Percentiles rank a stretch among this genome's conserved stretches.
These are phyloP conservation scores for Callospermophilus lateralis DNA, from an alignment of 2,113 vertebrate species.

Conservation along the genomic window DNA sequence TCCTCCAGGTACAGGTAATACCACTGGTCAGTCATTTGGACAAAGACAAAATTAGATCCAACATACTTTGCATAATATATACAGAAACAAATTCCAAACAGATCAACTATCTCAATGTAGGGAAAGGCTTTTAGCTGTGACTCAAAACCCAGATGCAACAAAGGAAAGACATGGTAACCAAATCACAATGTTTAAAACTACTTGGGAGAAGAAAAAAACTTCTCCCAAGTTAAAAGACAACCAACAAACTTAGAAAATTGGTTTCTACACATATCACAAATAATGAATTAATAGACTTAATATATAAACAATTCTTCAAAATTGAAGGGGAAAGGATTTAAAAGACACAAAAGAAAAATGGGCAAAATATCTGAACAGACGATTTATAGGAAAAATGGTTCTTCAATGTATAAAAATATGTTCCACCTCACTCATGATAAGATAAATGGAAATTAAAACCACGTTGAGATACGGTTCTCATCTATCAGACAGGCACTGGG, in stretches of 20 bases:
- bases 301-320: background rate
- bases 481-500: background rate
- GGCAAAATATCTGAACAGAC: background rate
- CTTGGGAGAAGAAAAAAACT: background rate
- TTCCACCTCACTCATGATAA: background rate
- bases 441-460: conserved; percentile 9
- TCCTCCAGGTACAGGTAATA: background rate
- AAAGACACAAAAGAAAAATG: background rate
- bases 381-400: conserved; percentile 20
- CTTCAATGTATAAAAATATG: background rate
- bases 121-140: background rate
- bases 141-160: background rate
- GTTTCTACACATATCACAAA: background rate
- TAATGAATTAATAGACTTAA: background rate
- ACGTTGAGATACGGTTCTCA: background rate
- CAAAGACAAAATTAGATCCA: conserved; percentile 8
- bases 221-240: conserved; percentile 10
- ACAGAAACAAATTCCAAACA: background rate
- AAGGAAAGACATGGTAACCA: background rate
- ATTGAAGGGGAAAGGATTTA: background rate
- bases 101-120: background rate
- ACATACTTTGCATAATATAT: background rate
- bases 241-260: background rate
- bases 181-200: background rate
- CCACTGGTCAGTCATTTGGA: background rate